A percentile compares a stretch with the other conserved stretches of the same genome.
Evolutionary conservation across 1,140 invertebrate genomes (phyloP).

Genomic region (Pseudachorutes palmiensis): DNA sequence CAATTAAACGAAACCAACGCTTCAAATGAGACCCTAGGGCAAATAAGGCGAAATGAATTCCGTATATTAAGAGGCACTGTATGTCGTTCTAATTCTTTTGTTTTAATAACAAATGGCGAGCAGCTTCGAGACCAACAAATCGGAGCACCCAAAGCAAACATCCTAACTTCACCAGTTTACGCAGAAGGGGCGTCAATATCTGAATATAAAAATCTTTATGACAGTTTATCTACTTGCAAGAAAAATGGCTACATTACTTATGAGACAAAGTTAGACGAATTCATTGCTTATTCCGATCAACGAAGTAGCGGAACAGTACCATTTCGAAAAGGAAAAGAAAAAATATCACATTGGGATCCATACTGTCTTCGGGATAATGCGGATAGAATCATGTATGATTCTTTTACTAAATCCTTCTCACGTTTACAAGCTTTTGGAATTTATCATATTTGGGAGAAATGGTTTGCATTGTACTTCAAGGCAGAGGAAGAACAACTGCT

Average conservation of each 20-base stretch:
- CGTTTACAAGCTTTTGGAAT: not conserved
- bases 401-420: not conserved
- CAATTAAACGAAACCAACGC: not conserved
- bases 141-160: not conserved
- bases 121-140: not conserved
- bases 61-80: not conserved
- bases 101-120: not conserved
- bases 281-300: not conserved
- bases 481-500: not conserved
- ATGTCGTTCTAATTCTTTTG: not conserved
- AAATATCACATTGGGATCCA: not conserved
- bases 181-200: not conserved
- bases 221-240: not conserved
- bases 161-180: not conserved
- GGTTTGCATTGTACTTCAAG: not conserved
- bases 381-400: not conserved
- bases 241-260: not conserved
- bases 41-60: not conserved
- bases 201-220: not conserved
- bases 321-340: not conserved
- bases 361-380: not conserved
- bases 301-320: not conserved
- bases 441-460: not conserved
- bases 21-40: not conserved
- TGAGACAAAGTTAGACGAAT: not conserved